Base-by-base conservation (phyloP, 2,797 vertebrate genomes). In the Hylomyscus alleni region DNA sequence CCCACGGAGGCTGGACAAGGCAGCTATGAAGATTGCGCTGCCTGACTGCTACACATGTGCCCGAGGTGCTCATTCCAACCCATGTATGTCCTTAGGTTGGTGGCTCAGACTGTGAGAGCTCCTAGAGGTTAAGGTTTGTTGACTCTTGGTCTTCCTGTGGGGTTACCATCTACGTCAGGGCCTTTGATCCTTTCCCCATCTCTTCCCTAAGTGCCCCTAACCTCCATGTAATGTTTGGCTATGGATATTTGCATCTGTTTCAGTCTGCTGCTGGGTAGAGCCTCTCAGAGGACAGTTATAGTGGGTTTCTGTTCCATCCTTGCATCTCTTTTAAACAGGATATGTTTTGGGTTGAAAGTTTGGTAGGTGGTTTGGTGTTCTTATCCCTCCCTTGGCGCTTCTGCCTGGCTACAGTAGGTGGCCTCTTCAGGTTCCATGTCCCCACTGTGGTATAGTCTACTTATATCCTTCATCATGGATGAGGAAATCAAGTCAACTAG, bases 1-100 rank as follows among this genome's bases (percentile, higher is more conserved):
- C 8, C n/a, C 69, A 72, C n/a, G 37, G 69, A 72, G 19, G n/a
- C 7, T 20, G 22, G n/a, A 37, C n/a, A 72, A 37, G 69, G 69
- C 19, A 10, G 8, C n/a, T 72, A 10, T 72, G 69, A 72, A 72
- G n/a, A 72, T 19, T 72, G 69, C 37, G 9, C 19, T 22, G 3
- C n/a, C 69, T 72, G 13, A 72, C 69, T 22, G n/a, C n/a, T 37
- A 10, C n/a, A 4, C 4, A 37, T 72, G 67, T 37, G 69, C n/a
- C 3, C 0, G 17, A 31, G n/a, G n/a, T 1, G 6, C n/a, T 72
- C n/a, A 1, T 20, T 72, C 7, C 17, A 9, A 10, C n/a, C n/a
- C 7, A 10, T 72, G 69, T 11, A 37, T 72, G n/a, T 37, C n/a
- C n/a, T 72, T 72, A 10, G n/a, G 34, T n/a, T 69, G 67, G 17